phyloP scores from a whole-genome alignment of 2,113 vertebrate species.

The Chaetops frenatus region DNA sequence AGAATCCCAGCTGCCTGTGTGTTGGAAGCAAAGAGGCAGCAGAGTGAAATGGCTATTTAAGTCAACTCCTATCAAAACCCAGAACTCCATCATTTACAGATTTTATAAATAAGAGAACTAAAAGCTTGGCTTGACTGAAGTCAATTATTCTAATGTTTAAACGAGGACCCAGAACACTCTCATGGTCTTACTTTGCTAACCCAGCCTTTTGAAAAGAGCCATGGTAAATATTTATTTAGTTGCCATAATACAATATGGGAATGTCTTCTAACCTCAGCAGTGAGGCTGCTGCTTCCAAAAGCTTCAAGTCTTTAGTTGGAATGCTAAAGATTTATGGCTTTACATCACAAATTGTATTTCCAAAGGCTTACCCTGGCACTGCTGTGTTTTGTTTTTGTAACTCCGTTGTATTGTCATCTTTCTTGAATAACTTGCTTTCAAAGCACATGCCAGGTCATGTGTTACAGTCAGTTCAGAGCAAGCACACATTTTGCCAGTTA shows the following conservation, averaged over 20 bases:
- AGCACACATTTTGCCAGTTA: neutral
- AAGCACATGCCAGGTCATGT: neutral
- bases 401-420: neutral
- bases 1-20: neutral
- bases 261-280: neutral
- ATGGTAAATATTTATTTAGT: slow-evolving; percentile 34
- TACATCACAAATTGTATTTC: neutral
- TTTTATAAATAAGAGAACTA: neutral
- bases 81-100: neutral
- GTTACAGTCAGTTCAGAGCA: neutral
- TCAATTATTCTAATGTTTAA: neutral
- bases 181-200: neutral
- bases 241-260: neutral
- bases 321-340: neutral
- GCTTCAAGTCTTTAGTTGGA: neutral
- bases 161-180: neutral
- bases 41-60: neutral
- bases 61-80: neutral
- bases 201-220: neutral
- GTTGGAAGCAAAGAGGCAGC: neutral
- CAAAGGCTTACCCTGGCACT: neutral
- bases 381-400: neutral
- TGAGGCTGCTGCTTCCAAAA: neutral
- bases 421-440: neutral
- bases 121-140: neutral